phyloP scores from a whole-genome alignment of 2,888 invertebrate species.

The Agrochola lychnidis region DNA sequence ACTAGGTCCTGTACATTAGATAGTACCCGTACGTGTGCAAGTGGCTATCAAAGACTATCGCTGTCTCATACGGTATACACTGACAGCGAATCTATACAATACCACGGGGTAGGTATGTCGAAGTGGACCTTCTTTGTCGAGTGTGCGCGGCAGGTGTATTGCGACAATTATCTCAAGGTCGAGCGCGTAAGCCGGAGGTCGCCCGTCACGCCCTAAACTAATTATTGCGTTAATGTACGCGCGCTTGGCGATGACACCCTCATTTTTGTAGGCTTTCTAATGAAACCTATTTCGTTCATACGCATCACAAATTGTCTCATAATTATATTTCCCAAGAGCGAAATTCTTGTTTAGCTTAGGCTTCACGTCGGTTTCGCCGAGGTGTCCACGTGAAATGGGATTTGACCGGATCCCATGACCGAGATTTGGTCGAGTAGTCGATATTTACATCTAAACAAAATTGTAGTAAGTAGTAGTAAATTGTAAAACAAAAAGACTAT shows the following conservation, averaged over 20 bases:
- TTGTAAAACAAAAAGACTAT: not conserved
- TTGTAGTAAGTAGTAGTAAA: not conserved
- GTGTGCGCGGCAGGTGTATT: not conserved
- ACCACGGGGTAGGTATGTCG: not conserved
- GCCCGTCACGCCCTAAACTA: constrained; percentile 54
- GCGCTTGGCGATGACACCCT: constrained; percentile 8
- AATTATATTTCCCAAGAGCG: not conserved
- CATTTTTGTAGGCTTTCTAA: constrained; percentile 22
- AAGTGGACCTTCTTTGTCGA: constrained; percentile 9
- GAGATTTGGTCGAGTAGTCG: not conserved
- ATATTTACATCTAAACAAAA: not conserved
- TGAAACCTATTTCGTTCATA: constrained; percentile 7
- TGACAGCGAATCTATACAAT: not conserved
- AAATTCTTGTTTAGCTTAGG: not conserved
- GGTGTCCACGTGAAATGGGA: not conserved
- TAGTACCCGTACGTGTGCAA: not conserved
- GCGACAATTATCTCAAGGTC: constrained; percentile 52
- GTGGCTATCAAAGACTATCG: not conserved
- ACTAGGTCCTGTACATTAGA: not conserved
- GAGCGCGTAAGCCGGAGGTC: constrained; percentile 48
- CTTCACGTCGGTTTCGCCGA: too few species aligned
- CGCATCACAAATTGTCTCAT: not conserved
- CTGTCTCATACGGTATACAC: not conserved
- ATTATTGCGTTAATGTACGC: constrained; percentile 53
- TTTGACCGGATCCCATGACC: not conserved